Conservation (phyloP, 2,113 vertebrate species). For the Clarias macrocephalus region DNA sequence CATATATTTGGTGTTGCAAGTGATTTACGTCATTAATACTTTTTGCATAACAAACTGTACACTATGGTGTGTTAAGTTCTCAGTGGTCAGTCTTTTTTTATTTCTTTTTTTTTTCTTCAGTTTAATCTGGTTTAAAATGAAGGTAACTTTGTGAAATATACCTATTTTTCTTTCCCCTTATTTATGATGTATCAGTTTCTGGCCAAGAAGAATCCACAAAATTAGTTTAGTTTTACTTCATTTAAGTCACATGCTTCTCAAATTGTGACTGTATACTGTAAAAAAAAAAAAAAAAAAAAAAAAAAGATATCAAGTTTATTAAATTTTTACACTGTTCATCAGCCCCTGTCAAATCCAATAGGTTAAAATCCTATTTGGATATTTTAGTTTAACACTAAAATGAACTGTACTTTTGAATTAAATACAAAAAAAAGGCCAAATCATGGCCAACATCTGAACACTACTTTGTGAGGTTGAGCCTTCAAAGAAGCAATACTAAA, state of each 20-base stretch:
- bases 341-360: neutral
- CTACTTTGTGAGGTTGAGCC: constrained; percentile 41
- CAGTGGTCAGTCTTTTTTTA: neutral
- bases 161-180: neutral
- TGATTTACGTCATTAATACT: constrained; percentile 5
- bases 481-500: constrained; percentile 50
- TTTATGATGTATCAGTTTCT: neutral
- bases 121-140: neutral
- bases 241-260: neutral
- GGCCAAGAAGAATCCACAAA: neutral
- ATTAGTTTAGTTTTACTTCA: neutral
- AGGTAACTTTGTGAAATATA: neutral
- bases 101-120: neutral
- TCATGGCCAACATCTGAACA: constrained; percentile 46
- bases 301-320: no score
- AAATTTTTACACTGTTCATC: no score
- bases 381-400: neutral
- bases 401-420: neutral
- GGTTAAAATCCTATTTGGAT: neutral
- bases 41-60: constrained; percentile 7
- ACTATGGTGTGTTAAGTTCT: constrained; percentile 19
- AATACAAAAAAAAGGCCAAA: constrained; percentile 20
- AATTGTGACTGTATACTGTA: neutral
- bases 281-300: neutral
- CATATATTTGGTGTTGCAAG: neutral